Base-by-base conservation (phyloP, 2,797 vertebrate genomes). In the Lutjanus campechanus region DNA sequence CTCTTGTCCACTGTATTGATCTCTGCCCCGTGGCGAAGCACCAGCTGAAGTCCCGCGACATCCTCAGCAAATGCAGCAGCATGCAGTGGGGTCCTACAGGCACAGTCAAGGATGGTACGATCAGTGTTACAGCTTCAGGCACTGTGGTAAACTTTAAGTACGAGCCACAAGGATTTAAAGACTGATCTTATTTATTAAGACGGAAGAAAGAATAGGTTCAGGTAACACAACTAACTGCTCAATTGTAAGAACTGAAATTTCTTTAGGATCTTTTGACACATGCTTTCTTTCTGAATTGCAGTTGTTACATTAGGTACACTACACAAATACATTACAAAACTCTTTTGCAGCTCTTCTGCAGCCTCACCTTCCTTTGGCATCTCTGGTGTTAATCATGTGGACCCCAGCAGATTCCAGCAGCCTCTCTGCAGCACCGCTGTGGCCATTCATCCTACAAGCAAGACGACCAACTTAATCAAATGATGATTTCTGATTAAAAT, bases 311-410 rank as follows among this genome's bases (percentile, higher is more conserved):
- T 36, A 36, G 29, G 3, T 36, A 36, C 29, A 29, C 2, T 29
- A 29, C 29, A 36, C 25, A 25, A 25, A 25, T 25, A 25, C 25
- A 25, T 3, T 3, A 25, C 1, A 3, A 1, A 15, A 17, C 5
- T 25, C 7, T 29, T 50, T 43, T 46, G 22, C n/a, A n/a, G n/a
- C n/a, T n/a, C n/a, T n/a, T 76, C 19, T 13, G 59, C 50, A 65
- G 70, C 5, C 95, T 95, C 84, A 99, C 98, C 98, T 97, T 97
- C 98, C 98, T 98, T 98, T 99, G 96, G 96, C 96, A 94, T 99
- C 98, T 96, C 97, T 96, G 96, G 96, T 96, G 95, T 98, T 98
- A 85, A 98, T 96, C 96, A 98, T 97, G 95, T 98, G 97, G 90
- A 94, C 90, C 76, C 93, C 93, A 68, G 92, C 89, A 81, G 95